Evolutionary conservation across 2,113 vertebrate genomes (phyloP), one percentile per base, ranked within the genome.

Genomic region (Tragelaphus scriptus): DNA sequence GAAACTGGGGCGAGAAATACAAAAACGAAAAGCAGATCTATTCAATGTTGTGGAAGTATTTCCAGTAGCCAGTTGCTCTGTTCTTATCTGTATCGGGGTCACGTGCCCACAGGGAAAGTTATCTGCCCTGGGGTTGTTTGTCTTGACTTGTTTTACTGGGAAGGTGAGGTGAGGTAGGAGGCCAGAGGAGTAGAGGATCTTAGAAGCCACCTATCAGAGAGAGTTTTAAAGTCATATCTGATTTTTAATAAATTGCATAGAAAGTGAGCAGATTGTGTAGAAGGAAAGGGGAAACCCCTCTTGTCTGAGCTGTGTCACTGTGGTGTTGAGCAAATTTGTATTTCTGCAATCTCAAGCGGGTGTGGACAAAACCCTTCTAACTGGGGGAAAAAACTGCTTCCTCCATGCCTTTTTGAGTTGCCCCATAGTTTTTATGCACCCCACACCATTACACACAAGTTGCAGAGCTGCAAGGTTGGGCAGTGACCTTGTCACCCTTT

Each of bases 401-500:
- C 65, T 32, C 59, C 1, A 1, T 25, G 56, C 44, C 26, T 75
- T 96, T 87, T 7, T 49, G 84, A 40, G 53, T 95, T 95, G 12
- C 95, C 13, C 44, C 87, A 81, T 30, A 36, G 44, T 51, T 75
- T 92, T 94, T 7, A 77, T 85, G 55, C 32, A 65, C 6, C 13
- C 21, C 36, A 13, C 40, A 58, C 40, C 14, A 32, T 23, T 56
- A 79, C 71, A 36, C 51, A 79, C 58, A 68, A 14, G 8, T 88
- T 63, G 32, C 28, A 30, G 75, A 49, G 14, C 81, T 30, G 19
- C 44, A 17, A 6, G 53, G 56, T 79, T 80, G 84, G 85, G 86
- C 91, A 94, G 95, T 80, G 91, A 82, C 58, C 93, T 93, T 91
- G 94, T 91, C 95, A 89, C 95, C 90, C 82, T 87, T 91, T 53